These are phyloP conservation scores for Ptychoptera contaminata DNA, from an alignment of 2,888 invertebrate genomes.

Conservation along the genomic window DNA sequence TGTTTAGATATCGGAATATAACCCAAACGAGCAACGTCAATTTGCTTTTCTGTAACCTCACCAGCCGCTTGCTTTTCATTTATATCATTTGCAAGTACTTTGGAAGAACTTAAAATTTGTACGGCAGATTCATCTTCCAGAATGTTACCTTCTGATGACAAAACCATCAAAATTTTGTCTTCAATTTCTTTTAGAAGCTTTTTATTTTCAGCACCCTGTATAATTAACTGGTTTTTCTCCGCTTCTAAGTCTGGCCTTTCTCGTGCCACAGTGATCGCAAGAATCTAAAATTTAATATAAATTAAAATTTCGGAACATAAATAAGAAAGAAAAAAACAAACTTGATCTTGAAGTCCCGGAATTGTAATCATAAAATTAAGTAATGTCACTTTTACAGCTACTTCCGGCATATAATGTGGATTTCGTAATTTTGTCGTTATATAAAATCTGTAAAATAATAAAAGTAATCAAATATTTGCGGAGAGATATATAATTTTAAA, in stretches of 20 bases:
- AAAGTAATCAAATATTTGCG: not conserved
- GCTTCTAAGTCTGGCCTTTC: constrained; percentile 85
- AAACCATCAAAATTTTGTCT: constrained; percentile 69
- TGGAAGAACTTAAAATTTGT: constrained; percentile 74
- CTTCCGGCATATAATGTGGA: constrained; percentile 88
- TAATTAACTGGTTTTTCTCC: constrained; percentile 72
- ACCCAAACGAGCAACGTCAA: constrained; percentile 67
- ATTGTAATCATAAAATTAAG: constrained; percentile 88
- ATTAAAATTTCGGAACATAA: not conserved
- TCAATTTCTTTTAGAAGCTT: constrained; percentile 67
- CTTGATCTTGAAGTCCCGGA: constrained; percentile 75
- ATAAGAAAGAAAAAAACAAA: not conserved
- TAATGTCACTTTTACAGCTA: constrained; percentile 78
- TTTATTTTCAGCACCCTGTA: constrained; percentile 76
- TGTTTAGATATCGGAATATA: constrained; percentile 85
- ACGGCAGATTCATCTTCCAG: constrained; percentile 89
- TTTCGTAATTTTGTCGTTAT: constrained; percentile 87
- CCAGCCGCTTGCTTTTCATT: constrained; percentile 79
- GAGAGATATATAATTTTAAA: not conserved
- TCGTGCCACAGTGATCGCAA: constrained; percentile 80
- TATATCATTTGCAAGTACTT: constrained; percentile 79
- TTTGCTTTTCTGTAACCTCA: constrained; percentile 77
- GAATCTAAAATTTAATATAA: constrained; percentile 24
- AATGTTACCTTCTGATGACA: constrained; percentile 59
- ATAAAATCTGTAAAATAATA: constrained; percentile 49